These are phyloP conservation scores for Varecia variegata DNA, from an alignment of 2,797 vertebrate genomes.

Conservation along the genomic window DNA sequence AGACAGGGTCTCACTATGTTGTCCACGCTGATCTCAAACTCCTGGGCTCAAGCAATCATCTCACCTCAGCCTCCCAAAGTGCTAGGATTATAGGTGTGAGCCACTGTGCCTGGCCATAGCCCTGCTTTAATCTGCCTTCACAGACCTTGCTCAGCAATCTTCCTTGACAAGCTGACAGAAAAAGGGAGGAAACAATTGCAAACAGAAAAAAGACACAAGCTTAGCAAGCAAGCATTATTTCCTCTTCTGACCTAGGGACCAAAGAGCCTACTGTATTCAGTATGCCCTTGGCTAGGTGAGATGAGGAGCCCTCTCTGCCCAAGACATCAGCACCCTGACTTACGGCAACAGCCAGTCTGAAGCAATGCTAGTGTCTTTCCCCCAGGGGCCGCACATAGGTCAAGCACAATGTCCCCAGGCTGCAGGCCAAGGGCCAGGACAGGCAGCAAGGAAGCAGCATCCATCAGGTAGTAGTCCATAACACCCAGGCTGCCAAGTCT, in stretches of 20 bases:
- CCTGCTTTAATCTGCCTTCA: slow-evolving; percentile 6
- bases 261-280: not conserved
- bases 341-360: slow-evolving; percentile 91
- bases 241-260: not conserved
- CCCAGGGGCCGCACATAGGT: slow-evolving; percentile 95
- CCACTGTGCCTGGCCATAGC: not conserved
- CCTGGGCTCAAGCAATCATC: not conserved
- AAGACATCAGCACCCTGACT: slow-evolving; percentile 64
- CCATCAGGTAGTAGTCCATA: slow-evolving; percentile 94
- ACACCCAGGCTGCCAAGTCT: slow-evolving; percentile 87
- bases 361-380: slow-evolving; percentile 94
- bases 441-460: slow-evolving; percentile 94
- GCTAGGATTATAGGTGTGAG: not conserved
- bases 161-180: not conserved
- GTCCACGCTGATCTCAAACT: not conserved
- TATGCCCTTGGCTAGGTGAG: not conserved
- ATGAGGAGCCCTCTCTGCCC: not conserved
- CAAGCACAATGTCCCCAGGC: slow-evolving; percentile 89
- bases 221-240: not conserved
- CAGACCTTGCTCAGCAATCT: slow-evolving; percentile 20
- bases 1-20: too few relatives aligned
- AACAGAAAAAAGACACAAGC: not conserved
- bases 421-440: slow-evolving; percentile 91
- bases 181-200: slow-evolving; percentile 4
- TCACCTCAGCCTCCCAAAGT: not conserved